These are phyloP conservation scores for Drosophila baimaii DNA, from an alignment of 1,140 invertebrate species.

Conservation along the genomic window DNA sequence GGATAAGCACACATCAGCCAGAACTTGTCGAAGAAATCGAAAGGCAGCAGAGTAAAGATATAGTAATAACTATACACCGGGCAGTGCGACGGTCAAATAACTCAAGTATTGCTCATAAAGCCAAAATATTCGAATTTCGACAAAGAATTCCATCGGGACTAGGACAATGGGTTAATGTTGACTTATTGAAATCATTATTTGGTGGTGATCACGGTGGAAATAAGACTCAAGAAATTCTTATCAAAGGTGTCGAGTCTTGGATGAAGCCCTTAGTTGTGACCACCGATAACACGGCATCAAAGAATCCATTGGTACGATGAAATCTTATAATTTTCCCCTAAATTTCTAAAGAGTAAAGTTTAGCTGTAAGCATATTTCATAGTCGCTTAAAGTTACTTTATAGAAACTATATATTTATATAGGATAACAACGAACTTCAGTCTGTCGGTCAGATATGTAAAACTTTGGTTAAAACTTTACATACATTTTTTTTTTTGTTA, in stretches of 20 bases:
- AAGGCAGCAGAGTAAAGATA: constrained; percentile 42
- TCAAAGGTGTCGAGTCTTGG: constrained; percentile 88
- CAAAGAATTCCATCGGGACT: constrained; percentile 80
- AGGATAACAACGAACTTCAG: background rate
- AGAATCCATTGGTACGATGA: constrained; percentile 62
- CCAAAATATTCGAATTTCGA: constrained; percentile 67
- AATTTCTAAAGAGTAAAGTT: background rate
- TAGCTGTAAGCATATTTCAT: background rate
- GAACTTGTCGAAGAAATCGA: constrained; percentile 50
- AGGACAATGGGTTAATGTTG: constrained; percentile 90
- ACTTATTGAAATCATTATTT: constrained; percentile 89
- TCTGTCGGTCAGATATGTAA: background rate
- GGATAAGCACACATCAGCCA: constrained; percentile 65
- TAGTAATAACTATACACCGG: constrained; percentile 60
- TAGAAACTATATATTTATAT: background rate
- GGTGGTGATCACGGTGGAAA: constrained; percentile 87
- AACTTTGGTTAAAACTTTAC: background rate
- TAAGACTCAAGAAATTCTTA: constrained; percentile 90
- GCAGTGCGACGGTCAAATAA: constrained; percentile 45
- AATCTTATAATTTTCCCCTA: background rate
- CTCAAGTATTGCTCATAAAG: constrained; percentile 64
- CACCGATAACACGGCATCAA: constrained; percentile 46
- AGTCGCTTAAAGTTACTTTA: background rate
- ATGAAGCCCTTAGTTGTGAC: constrained; percentile 83
- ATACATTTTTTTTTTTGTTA: constrained; percentile 1